Percentiles rank a stretch among this genome's conserved stretches.
Evolutionary conservation across 2,113 vertebrate species (phyloP).

Genomic region (Ellobius talpinus): DNA sequence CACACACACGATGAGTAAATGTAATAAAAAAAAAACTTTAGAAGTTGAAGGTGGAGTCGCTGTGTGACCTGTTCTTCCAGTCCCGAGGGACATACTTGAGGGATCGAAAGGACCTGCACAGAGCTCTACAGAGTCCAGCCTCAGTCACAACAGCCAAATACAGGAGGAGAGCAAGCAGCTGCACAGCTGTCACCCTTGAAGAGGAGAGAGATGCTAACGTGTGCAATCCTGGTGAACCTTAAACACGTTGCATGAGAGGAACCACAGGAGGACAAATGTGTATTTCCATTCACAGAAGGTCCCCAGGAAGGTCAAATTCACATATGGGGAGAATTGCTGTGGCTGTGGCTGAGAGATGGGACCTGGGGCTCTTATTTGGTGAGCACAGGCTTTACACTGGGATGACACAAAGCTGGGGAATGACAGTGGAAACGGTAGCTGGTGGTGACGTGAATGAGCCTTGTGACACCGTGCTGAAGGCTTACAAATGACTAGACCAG

Average conservation of each 20-base stretch:
- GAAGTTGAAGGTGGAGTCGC: neutral
- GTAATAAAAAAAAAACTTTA: neutral
- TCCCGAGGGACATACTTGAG: neutral
- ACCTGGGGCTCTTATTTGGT: neutral
- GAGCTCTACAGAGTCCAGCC: neutral
- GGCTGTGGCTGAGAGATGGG: rapidly evolving
- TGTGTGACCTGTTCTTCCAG: neutral
- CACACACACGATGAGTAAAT: neutral
- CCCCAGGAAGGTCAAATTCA: neutral
- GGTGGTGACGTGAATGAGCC: rapidly evolving
- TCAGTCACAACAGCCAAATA: neutral
- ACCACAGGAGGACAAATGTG: neutral
- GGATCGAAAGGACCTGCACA: too few species aligned
- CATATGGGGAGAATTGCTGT: neutral
- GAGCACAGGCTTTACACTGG: neutral
- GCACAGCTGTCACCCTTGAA: neutral
- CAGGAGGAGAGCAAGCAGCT: neutral
- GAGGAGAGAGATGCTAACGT: neutral
- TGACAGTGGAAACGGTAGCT: rapidly evolving
- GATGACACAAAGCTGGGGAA: neutral
- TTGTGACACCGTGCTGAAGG: neutral
- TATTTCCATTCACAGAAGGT: neutral
- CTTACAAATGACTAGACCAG: too few species aligned
- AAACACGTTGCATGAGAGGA: neutral
- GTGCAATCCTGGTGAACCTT: neutral